Conservation (phyloP, 2,797 vertebrate genomes). For the Lithobates sylvaticus region DNA sequence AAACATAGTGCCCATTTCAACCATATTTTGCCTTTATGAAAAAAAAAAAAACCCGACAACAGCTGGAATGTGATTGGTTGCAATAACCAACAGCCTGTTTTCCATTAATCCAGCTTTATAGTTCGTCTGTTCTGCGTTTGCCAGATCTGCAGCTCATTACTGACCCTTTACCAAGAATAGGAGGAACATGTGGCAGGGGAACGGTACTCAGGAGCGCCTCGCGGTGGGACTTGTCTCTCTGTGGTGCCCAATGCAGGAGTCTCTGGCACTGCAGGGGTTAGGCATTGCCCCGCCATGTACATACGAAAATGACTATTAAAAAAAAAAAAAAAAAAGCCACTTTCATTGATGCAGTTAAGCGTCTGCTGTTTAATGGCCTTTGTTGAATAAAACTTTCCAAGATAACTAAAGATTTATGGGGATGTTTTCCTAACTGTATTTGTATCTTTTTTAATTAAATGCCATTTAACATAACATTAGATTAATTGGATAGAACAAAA, state of each 20-base stretch:
- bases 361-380: slow-evolving; percentile 63
- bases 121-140: not conserved
- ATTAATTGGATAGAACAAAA: slow-evolving; percentile 64
- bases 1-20: not conserved
- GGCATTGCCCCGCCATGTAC: not conserved
- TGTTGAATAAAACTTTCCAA: slow-evolving; percentile 64
- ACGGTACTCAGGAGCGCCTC: not conserved
- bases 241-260: not conserved
- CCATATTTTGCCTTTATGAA: no score
- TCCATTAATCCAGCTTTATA: not conserved
- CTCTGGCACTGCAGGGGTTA: slow-evolving; percentile 43
- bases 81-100: not conserved
- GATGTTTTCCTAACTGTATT: slow-evolving; percentile 63
- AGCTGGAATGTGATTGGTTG: not conserved
- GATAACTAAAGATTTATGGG: slow-evolving; percentile 63
- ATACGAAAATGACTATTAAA: slow-evolving; percentile 31
- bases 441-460: slow-evolving; percentile 65
- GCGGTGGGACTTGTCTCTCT: slow-evolving; percentile 8
- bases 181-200: not conserved
- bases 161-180: not conserved
- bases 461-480: slow-evolving; percentile 64
- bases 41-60: not conserved
- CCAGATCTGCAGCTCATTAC: not conserved
- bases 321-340: slow-evolving; percentile 24
- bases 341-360: slow-evolving; percentile 52